Base-by-base conservation (phyloP, 2,888 invertebrate genomes). In the Noctua janthe region DNA sequence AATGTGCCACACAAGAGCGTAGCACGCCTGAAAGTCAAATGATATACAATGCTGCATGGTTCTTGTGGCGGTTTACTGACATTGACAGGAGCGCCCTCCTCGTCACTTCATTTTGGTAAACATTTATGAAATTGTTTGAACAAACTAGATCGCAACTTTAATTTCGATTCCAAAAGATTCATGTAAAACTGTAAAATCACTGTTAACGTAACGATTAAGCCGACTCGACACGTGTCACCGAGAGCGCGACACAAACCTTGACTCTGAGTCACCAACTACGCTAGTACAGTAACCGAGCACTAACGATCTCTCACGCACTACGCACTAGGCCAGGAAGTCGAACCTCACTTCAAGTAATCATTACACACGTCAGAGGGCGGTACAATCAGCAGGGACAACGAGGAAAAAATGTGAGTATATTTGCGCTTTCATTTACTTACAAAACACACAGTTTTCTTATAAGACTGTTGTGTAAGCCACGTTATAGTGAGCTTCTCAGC, bases 241-340 rank as follows among this genome's bases (percentile, higher is more conserved):
- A 67, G 43, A 81, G 47, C 71, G 39, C 51, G 69, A 59, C 87
- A 76, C 78, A 69, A 87, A 87, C 84, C 73, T 78, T 43, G 74
- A 67, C 78, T 76, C 64, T 78, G 82, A 78, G 86, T 84, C 77
- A 74, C 56, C 77, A 39, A 74, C 67, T 71, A 49, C 51, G 62
- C 64, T 64, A 71, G 67, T 54, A 54, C 54, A 15, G 72, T 81
- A 81, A 64, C 35, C 10, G 35, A 49, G 54, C 39, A 77, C 82
- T 86, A 82, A 82, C 74, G 80, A 86, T 76, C 84, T 39, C 11
- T 59, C 51, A 59, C 59, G 13, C 43, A 47, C 51, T 35, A 51
- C 62, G 69, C 35, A 29, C 69, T 70, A 54, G 54, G 69, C 54
- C 59, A 15, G 49, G 8, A 11, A 81, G 75, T n/a, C 39, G 54